phyloP scores from a whole-genome alignment of 2,888 invertebrate species.

The Agriopis marginaria region DNA sequence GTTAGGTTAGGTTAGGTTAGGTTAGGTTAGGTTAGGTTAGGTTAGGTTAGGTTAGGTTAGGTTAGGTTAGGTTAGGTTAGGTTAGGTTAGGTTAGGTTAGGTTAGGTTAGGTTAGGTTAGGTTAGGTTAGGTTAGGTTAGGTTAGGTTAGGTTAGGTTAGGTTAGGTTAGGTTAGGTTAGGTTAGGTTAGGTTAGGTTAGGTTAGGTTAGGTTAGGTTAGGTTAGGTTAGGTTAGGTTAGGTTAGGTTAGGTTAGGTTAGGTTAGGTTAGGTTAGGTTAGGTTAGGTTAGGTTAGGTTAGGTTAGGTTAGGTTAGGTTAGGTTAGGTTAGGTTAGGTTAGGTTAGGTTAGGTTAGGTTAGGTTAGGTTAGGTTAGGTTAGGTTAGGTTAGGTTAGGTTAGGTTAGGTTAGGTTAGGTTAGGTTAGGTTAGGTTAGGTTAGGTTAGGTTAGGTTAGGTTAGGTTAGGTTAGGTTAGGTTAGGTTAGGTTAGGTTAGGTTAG shows the following conservation, averaged over 20 bases:
- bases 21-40: conserved; percentile 36
- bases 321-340: conserved; percentile 18
- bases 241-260: conserved; percentile 44
- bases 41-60: conserved; percentile 35
- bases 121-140: conserved; percentile 38
- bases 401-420: conserved; percentile 42
- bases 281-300: conserved; percentile 34
- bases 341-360: conserved; percentile 39
- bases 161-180: conserved; percentile 35
- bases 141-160: conserved; percentile 36
- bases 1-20: conserved; percentile 31
- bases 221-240: conserved; percentile 40
- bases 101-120: conserved; percentile 38
- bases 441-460: conserved; percentile 40
- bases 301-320: conserved; percentile 43
- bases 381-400: conserved; percentile 41
- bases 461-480: conserved; percentile 35
- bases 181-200: conserved; percentile 40
- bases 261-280: conserved; percentile 36
- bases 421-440: conserved; percentile 44
- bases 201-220: conserved; percentile 31
- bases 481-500: conserved; percentile 39
- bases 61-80: conserved; percentile 35
- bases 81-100: conserved; percentile 40
- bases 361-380: conserved; percentile 43